Percentiles rank a stretch among this genome's conserved stretches.
phyloP scores from a whole-genome alignment of 2,888 invertebrate species.

The Teleogryllus oceanicus region DNA sequence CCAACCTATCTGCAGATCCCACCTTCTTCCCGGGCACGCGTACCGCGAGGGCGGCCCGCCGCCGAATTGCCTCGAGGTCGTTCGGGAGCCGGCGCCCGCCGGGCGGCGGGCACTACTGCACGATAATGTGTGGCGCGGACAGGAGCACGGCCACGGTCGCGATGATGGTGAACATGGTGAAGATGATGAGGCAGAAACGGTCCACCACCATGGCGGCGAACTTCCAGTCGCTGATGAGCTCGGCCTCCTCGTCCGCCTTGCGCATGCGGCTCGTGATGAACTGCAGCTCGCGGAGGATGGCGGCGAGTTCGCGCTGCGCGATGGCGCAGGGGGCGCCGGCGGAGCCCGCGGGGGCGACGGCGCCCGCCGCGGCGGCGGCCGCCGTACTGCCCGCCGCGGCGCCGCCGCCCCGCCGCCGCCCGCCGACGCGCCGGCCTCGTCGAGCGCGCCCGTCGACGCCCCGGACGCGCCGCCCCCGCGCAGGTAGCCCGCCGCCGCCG shows the following conservation, averaged over 20 bases:
- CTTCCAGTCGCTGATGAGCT: slow-evolving; percentile 94
- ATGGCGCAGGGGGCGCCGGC: slow-evolving; percentile 45
- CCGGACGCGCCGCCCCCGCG: slow-evolving; percentile 23
- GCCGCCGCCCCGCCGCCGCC: slow-evolving; percentile 53
- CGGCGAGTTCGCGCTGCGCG: slow-evolving; percentile 81
- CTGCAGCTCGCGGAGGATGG: slow-evolving; percentile 88
- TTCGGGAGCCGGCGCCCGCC: not conserved
- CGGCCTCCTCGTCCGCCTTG: slow-evolving; percentile 89
- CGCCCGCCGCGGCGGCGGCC: slow-evolving; percentile 67
- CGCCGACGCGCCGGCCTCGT: slow-evolving; percentile 70
- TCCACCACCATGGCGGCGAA: slow-evolving; percentile 98
- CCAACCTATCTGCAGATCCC: not conserved
- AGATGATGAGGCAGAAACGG: slow-evolving; percentile 92
- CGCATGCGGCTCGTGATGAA: slow-evolving; percentile 93
- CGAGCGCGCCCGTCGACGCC: slow-evolving; percentile 56
- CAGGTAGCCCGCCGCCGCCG: slow-evolving; percentile 40
- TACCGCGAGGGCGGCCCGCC: not conserved
- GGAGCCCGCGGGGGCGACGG: slow-evolving; percentile 33
- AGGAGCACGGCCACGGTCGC: slow-evolving; percentile 88
- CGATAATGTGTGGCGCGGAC: slow-evolving; percentile 92
- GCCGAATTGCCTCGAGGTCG: not conserved
- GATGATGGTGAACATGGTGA: slow-evolving; percentile 89
- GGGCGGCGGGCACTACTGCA: slow-evolving; percentile 61
- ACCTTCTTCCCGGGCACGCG: not conserved
- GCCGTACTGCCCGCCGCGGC: slow-evolving; percentile 52